Evolutionary conservation across 37 sponge, comb jelly and placozoan species (phyloP).

Genomic region (Corticium candelabrum): DNA sequence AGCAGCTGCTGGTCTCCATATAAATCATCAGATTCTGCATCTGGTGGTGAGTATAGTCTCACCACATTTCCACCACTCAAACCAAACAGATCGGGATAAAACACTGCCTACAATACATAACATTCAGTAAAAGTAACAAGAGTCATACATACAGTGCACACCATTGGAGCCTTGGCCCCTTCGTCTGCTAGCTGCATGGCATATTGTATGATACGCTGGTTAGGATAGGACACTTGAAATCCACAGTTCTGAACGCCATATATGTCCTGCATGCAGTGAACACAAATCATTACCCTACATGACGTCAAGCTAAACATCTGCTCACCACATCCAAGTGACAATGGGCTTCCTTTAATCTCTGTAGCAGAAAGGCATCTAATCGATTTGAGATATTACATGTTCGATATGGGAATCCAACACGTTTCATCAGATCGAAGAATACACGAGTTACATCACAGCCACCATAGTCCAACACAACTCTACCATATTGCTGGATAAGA

Average conservation of each 20-base stretch:
- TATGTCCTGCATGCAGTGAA: background rate
- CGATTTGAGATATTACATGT: conserved; percentile 30
- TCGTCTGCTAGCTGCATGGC: conserved; percentile 31
- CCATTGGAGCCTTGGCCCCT: conserved; percentile 30
- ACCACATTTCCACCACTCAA: no score
- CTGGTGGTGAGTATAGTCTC: no score
- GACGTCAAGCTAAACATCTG: no score
- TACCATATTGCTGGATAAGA: no score
- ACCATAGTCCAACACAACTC: conserved; percentile 61
- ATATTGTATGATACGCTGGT: conserved; percentile 11
- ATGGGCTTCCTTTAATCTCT: conserved; percentile 68
- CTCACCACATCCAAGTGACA: conserved; percentile 70
- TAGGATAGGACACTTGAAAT: conserved; percentile 22
- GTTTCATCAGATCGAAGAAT: background rate
- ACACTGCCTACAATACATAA: background rate
- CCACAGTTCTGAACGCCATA: conserved; percentile 19
- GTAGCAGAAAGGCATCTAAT: conserved; percentile 55
- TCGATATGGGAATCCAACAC: conserved; percentile 71
- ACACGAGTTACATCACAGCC: conserved; percentile 78
- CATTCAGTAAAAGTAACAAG: background rate
- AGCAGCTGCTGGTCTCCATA: no score
- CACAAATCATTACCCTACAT: no score
- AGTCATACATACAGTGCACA: no score
- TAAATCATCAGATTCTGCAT: no score
- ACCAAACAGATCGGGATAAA: conserved; percentile 6